phyloP scores from a whole-genome alignment of 2,113 vertebrate species.

The Nestor notabilis region DNA sequence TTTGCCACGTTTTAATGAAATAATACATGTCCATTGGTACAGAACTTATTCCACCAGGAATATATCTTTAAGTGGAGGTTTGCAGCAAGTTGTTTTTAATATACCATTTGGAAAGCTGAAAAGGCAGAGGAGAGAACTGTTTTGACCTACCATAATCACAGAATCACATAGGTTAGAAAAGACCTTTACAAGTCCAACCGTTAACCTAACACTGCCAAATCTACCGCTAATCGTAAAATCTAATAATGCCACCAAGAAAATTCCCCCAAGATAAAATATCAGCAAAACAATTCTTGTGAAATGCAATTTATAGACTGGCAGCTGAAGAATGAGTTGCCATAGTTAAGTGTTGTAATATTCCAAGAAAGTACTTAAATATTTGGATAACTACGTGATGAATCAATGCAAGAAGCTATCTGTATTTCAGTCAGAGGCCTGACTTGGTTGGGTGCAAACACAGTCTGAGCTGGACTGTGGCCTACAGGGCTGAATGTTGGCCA shows the following conservation, averaged over 20 bases:
- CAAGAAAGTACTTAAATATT: background rate
- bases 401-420: background rate
- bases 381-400: background rate
- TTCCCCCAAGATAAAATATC: background rate
- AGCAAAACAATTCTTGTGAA: background rate
- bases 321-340: background rate
- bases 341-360: background rate
- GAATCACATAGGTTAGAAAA: background rate
- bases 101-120: background rate
- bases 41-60: background rate
- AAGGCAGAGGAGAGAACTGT: background rate
- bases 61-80: background rate
- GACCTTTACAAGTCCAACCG: background rate
- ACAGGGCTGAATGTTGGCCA: background rate
- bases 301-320: background rate
- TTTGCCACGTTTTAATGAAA: background rate
- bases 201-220: background rate
- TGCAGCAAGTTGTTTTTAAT: background rate
- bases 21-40: background rate
- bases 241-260: background rate
- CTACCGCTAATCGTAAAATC: background rate
- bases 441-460: background rate
- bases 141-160: background rate
- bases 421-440: background rate
- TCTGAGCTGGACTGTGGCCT: background rate